Evolutionary conservation across 1,140 invertebrate species (phyloP).

Genomic region (Cydia amplana): DNA sequence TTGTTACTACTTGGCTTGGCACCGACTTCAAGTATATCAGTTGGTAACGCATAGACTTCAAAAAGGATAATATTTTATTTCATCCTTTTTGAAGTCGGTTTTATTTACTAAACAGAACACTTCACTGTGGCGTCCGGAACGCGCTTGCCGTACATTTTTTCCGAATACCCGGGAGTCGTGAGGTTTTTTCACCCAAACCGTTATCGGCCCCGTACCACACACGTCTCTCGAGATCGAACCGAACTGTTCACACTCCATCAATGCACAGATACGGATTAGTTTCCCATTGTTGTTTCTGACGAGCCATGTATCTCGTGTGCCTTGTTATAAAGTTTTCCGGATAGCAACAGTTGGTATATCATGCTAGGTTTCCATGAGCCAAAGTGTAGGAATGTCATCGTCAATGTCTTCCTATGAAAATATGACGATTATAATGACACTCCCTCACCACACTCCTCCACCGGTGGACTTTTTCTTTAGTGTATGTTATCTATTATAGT

Average conservation of each 20-base stretch:
- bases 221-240: neutral
- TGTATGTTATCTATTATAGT: no score
- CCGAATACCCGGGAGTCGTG: constrained; percentile 23
- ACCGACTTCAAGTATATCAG: no score
- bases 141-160: constrained; percentile 13
- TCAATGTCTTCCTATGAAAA: no score
- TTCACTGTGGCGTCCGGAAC: neutral
- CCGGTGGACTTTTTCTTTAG: no score
- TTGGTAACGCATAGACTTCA: no score
- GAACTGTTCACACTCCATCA: neutral
- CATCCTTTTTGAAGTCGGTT: no score
- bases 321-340: neutral
- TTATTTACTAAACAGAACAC: neutral
- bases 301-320: neutral
- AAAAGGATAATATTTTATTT: no score
- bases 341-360: neutral
- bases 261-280: neutral
- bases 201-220: constrained; percentile 17
- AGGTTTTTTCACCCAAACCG: constrained; percentile 19
- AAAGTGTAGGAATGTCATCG: no score
- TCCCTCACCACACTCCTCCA: no score
- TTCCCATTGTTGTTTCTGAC: neutral
- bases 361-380: neutral
- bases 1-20: no score
- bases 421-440: no score